Percentiles rank a stretch among this genome's conserved stretches.
These are phyloP conservation scores for Australoheros scitulus DNA, from an alignment of 2,113 vertebrate genomes.

Conservation along the genomic window DNA sequence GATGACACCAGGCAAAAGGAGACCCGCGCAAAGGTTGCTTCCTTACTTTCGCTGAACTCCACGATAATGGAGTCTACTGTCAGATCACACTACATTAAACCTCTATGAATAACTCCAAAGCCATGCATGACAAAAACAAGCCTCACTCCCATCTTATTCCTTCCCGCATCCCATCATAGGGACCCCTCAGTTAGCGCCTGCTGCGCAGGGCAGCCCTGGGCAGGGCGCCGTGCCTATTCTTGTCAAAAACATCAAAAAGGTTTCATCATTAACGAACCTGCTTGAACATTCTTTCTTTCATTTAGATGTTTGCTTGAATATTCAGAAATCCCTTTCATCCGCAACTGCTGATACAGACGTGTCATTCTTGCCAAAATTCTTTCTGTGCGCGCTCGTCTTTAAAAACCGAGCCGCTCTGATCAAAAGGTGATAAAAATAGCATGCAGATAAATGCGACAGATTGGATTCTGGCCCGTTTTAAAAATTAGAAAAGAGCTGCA, in stretches of 20 bases:
- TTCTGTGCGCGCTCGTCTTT: constrained; percentile 15
- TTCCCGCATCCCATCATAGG: not conserved
- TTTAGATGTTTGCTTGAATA: constrained; percentile 55
- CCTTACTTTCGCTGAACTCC: not conserved
- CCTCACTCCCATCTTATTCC: not conserved
- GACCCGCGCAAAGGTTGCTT: not conserved
- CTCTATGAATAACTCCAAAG: constrained; percentile 29
- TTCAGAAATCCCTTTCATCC: constrained; percentile 59
- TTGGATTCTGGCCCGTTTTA: constrained; percentile 34
- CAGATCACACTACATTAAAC: constrained; percentile 1
- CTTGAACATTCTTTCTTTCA: constrained; percentile 38
- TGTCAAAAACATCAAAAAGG: constrained; percentile 47
- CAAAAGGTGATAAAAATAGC: constrained; percentile 65
- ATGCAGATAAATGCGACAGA: constrained; percentile 42
- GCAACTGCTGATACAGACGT: not conserved
- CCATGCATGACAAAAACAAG: constrained; percentile 3
- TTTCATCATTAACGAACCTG: constrained; percentile 46
- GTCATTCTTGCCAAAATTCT: constrained; percentile 49
- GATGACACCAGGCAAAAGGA: not conserved
- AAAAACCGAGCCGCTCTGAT: constrained; percentile 52
- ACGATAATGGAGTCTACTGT: not conserved
- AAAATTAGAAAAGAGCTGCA: constrained; percentile 41
- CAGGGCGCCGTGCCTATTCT: constrained; percentile 1
- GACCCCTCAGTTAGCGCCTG: not conserved
- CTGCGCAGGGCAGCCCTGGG: constrained; percentile 15